phyloP scores from a whole-genome alignment of 2,113 vertebrate species.

The Andinoacara biseriatus region DNA sequence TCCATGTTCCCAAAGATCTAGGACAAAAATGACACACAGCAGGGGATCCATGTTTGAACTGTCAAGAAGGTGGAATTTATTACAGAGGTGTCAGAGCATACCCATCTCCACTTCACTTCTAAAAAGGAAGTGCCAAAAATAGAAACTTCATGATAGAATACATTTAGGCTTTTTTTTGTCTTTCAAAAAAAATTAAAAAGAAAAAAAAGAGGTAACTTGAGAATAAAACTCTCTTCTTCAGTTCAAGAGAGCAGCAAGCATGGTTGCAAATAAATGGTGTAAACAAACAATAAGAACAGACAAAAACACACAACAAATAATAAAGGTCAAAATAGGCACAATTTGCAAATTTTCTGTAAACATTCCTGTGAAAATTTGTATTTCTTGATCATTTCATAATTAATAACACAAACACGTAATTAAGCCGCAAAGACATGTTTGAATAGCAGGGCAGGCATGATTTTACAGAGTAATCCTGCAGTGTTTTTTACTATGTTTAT shows the following conservation, averaged over 20 bases:
- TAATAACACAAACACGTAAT: neutral
- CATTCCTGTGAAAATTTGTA: neutral
- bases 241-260: too few relatives aligned
- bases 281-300: neutral
- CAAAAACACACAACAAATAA: neutral
- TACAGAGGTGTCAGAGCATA: neutral
- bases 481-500: neutral
- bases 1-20: slow-evolving; percentile 49
- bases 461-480: neutral
- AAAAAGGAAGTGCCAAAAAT: neutral
- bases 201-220: neutral
- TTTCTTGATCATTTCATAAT: neutral
- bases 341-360: neutral
- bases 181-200: too few relatives aligned
- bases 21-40: neutral
- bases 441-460: neutral
- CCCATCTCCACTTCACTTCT: neutral
- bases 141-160: neutral
- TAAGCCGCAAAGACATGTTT: neutral
- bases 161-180: neutral
- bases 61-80: neutral
- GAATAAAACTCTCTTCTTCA: neutral
- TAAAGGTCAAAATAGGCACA: neutral
- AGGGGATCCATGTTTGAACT: neutral
- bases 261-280: neutral